phyloP scores from a whole-genome alignment of 2,113 vertebrate genomes.

The Paracanthobrama guichenoti region DNA sequence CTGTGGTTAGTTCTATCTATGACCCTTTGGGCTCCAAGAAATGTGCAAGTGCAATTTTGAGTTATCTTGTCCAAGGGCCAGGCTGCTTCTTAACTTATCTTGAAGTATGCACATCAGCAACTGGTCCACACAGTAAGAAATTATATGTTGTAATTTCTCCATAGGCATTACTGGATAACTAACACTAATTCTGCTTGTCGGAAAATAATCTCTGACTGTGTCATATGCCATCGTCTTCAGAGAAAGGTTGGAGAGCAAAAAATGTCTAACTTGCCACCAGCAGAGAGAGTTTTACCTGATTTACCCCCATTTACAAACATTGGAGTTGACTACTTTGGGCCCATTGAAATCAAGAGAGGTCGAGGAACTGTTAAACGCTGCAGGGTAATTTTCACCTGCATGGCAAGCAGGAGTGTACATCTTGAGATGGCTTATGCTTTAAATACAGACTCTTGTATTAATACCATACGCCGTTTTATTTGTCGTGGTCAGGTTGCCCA shows the following conservation, averaged over 20 bases:
- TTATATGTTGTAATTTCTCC: neutral
- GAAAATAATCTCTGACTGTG: too few species aligned
- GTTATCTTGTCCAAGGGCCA: too few species aligned
- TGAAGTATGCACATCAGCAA: neutral
- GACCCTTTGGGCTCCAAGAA: neutral
- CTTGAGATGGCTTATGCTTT: too few species aligned
- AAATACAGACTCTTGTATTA: slow-evolving; percentile 19
- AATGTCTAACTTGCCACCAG: slow-evolving; percentile 17
- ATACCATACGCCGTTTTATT: neutral
- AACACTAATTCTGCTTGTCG: too few species aligned
- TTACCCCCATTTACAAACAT: neutral
- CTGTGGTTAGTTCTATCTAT: too few species aligned
- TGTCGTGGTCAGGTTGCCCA: neutral
- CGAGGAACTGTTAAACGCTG: too few species aligned
- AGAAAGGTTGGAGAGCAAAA: neutral
- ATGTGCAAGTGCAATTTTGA: neutral
- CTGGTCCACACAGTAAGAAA: slow-evolving; percentile 8
- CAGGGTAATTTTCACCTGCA: too few species aligned
- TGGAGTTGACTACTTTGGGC: too few species aligned
- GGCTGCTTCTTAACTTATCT: neutral
- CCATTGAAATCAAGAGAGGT: too few species aligned
- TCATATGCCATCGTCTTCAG: too few species aligned
- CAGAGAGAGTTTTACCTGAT: neutral
- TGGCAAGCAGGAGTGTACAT: too few species aligned
- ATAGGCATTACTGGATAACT: too few species aligned